Evolutionary conservation across 2,113 vertebrate species (phyloP).

Genomic region (Corvus cornix): DNA sequence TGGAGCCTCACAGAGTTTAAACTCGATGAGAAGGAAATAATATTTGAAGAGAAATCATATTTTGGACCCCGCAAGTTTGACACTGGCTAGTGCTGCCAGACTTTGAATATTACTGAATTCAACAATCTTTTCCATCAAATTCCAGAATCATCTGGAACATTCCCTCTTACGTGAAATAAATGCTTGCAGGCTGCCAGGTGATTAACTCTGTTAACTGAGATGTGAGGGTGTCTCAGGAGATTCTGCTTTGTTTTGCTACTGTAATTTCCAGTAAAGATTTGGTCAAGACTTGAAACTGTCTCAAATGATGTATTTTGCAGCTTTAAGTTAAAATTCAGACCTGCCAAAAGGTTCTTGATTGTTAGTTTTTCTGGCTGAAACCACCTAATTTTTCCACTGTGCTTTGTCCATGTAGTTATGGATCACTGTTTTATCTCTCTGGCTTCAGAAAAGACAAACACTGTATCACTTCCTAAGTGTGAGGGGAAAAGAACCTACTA

Average conservation of each 20-base stretch:
- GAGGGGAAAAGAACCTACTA: not conserved
- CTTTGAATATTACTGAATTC: slow-evolving; percentile 17
- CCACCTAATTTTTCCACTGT: slow-evolving; percentile 26
- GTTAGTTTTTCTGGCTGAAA: slow-evolving; percentile 57
- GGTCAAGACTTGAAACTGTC: slow-evolving; percentile 59
- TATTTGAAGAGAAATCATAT: slow-evolving; percentile 43
- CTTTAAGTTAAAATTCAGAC: slow-evolving; percentile 68
- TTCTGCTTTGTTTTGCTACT: slow-evolving; percentile 65
- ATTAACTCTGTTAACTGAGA: slow-evolving; percentile 57
- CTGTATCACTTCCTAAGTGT: slow-evolving; percentile 8
- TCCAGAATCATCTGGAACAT: slow-evolving; percentile 52
- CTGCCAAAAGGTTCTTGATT: slow-evolving; percentile 56
- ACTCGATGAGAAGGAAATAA: not conserved
- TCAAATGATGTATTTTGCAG: slow-evolving; percentile 70
- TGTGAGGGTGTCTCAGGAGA: slow-evolving; percentile 43
- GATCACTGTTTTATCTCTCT: slow-evolving; percentile 36
- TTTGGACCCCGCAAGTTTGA: slow-evolving; percentile 10
- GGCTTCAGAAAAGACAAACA: slow-evolving; percentile 44
- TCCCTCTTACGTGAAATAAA: not conserved
- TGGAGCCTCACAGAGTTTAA: not conserved
- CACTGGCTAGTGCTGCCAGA: slow-evolving; percentile 35
- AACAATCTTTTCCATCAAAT: slow-evolving; percentile 51
- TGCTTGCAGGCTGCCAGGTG: slow-evolving; percentile 48
- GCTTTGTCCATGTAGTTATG: slow-evolving; percentile 25
- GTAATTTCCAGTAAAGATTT: slow-evolving; percentile 71